A percentile compares a stretch with the other conserved stretches of the same genome.
Evolutionary conservation across 2,797 vertebrate species (phyloP).

Genomic region (Acrossocheilus fasciatus): DNA sequence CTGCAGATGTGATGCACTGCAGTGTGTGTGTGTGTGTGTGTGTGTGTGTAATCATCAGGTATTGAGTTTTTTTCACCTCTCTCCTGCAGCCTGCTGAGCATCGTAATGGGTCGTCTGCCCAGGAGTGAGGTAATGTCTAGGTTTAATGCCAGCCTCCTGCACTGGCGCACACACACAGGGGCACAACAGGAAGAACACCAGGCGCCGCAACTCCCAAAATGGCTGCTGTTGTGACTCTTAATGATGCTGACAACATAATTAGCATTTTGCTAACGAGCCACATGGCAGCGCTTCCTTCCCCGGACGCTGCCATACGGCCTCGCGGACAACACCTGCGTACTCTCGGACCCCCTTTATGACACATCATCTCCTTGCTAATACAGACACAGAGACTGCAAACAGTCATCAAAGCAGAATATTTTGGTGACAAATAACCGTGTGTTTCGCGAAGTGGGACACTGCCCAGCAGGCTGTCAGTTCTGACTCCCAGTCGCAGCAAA

Average conservation of each 20-base stretch:
- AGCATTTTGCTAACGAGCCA: constrained; percentile 60
- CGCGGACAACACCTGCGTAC: constrained; percentile 36
- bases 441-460: constrained; percentile 12
- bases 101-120: constrained; percentile 96
- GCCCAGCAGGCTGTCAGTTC: constrained; percentile 31
- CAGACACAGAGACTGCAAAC: constrained; percentile 22
- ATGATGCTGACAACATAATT: constrained; percentile 61
- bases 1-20: constrained; percentile 59
- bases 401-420: constrained; percentile 28
- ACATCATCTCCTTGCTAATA: constrained; percentile 13
- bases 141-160: constrained; percentile 96
- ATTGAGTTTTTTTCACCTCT: constrained; percentile 86
- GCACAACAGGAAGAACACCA: constrained; percentile 63
- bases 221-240: constrained; percentile 64
- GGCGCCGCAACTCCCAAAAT: constrained; percentile 60
- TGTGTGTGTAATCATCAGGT: constrained; percentile 87
- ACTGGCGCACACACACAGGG: constrained; percentile 79
- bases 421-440: constrained; percentile 15
- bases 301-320: constrained; percentile 45
- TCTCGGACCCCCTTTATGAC: constrained; percentile 43
- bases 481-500: background rate
- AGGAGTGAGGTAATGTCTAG: constrained; percentile 99
- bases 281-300: constrained; percentile 48
- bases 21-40: constrained; percentile 53
- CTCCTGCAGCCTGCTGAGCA: constrained; percentile 91